Evolutionary conservation across 2,888 invertebrate species (phyloP).

Genomic region (Aleiodes leptofemur): DNA sequence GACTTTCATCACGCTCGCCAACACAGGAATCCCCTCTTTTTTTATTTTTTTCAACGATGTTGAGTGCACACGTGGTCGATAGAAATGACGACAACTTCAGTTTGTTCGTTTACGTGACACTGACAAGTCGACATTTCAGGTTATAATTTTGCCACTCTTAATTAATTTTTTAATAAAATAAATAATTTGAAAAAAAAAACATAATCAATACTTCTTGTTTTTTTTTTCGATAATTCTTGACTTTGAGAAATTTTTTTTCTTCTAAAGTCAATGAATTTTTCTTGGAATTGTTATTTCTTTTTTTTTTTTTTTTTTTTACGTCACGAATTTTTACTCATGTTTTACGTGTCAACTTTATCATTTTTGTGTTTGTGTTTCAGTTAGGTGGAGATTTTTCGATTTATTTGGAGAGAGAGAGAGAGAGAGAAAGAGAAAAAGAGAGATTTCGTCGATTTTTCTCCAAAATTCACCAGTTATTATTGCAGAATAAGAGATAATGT

Average conservation of each 20-base stretch:
- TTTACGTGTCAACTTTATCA: not conserved
- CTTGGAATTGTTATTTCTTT: too few species aligned
- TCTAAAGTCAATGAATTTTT: too few species aligned
- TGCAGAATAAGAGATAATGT: conserved; percentile 64
- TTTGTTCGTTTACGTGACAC: conserved; percentile 3
- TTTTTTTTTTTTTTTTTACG: too few species aligned
- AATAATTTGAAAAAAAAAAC: not conserved
- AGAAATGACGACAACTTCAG: not conserved
- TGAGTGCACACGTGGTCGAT: conserved; percentile 3
- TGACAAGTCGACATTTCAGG: not conserved
- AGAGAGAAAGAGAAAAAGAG: too few species aligned
- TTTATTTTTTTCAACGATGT: too few species aligned
- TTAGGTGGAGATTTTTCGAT: conserved; percentile 13
- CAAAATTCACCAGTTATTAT: not conserved
- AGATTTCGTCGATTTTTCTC: not conserved
- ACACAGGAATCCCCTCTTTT: too few species aligned
- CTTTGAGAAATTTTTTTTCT: too few species aligned
- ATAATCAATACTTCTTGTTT: not conserved
- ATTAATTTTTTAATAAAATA: not conserved
- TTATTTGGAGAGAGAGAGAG: too few species aligned
- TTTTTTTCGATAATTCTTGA: not conserved
- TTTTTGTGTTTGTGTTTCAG: not conserved
- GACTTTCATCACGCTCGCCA: too few species aligned
- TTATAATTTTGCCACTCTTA: not conserved
- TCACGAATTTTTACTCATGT: too few species aligned